Conservation (phyloP, 2,888 invertebrate species). For the Yponomeuta plumbellus region DNA sequence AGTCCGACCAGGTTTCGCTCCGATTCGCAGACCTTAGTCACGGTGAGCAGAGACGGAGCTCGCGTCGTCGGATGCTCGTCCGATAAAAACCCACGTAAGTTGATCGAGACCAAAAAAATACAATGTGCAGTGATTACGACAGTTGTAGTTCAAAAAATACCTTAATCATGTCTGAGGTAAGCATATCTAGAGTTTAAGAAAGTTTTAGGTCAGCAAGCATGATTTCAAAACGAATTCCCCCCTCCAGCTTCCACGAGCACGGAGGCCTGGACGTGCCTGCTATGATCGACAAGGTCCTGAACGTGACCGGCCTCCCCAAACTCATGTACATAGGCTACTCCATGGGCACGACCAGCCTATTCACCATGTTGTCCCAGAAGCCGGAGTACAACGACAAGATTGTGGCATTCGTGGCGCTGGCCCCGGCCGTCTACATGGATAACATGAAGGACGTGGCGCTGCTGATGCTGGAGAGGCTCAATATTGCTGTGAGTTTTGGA, state of each 20-base stretch:
- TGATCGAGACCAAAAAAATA: too few relatives aligned
- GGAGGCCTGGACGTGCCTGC: conserved; percentile 76
- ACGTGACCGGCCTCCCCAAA: conserved; percentile 52
- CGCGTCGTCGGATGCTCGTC: too few relatives aligned
- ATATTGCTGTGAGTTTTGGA: conserved; percentile 43
- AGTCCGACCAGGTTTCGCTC: too few relatives aligned
- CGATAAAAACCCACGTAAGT: too few relatives aligned
- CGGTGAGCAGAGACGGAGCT: too few relatives aligned
- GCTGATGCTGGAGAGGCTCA: conserved; percentile 37
- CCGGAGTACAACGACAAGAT: conserved; percentile 75
- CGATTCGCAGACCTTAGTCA: too few relatives aligned
- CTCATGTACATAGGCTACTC: conserved; percentile 78
- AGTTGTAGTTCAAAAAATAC: too few relatives aligned
- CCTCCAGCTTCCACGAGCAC: conserved; percentile 75
- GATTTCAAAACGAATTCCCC: not conserved
- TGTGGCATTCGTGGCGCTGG: conserved; percentile 67
- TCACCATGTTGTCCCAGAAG: conserved; percentile 71
- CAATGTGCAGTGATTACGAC: too few relatives aligned
- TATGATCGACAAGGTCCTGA: conserved; percentile 69
- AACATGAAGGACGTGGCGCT: conserved; percentile 39
- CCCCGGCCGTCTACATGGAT: conserved; percentile 70
- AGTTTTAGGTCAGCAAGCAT: too few relatives aligned
- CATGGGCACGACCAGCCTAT: conserved; percentile 74
- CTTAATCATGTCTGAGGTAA: too few relatives aligned
- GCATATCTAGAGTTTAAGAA: too few relatives aligned